phyloP scores from a whole-genome alignment of 2,113 vertebrate species.

The Diadophis punctatus region DNA sequence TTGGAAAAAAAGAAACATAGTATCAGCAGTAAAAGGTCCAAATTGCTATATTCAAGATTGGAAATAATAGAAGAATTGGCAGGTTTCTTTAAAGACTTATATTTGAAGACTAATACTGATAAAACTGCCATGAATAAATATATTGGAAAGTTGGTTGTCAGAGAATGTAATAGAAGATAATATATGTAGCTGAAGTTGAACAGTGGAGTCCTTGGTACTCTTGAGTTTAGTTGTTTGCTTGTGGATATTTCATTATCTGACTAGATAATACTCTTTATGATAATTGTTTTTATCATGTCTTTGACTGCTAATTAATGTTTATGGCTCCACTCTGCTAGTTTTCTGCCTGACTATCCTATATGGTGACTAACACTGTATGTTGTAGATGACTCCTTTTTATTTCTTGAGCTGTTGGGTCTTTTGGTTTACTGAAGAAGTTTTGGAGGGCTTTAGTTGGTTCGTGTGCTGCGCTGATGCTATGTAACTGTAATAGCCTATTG shows the following conservation, averaged over 20 bases:
- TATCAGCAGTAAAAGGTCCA: neutral
- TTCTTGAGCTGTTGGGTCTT: neutral
- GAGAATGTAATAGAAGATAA: neutral
- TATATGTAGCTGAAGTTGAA: neutral
- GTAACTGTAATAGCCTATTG: neutral
- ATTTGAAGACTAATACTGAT: neutral
- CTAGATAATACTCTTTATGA: neutral
- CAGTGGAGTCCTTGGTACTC: neutral
- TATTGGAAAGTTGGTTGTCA: neutral
- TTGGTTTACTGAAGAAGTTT: neutral
- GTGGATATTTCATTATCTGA: neutral
- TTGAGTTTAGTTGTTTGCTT: neutral
- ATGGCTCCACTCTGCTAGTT: neutral
- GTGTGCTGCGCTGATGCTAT: neutral
- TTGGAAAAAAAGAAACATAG: neutral
- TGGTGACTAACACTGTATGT: neutral
- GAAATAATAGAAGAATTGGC: neutral
- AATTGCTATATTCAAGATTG: neutral
- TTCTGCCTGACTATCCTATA: neutral
- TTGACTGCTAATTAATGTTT: neutral
- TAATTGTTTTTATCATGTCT: neutral
- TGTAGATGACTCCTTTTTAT: neutral
- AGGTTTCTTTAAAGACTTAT: neutral
- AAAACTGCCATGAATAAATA: neutral
- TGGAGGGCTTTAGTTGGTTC: neutral